Percentiles rank a stretch among this genome's conserved stretches.
phyloP scores from a whole-genome alignment of 2,797 vertebrate species.

The Urosaurus nigricauda region DNA sequence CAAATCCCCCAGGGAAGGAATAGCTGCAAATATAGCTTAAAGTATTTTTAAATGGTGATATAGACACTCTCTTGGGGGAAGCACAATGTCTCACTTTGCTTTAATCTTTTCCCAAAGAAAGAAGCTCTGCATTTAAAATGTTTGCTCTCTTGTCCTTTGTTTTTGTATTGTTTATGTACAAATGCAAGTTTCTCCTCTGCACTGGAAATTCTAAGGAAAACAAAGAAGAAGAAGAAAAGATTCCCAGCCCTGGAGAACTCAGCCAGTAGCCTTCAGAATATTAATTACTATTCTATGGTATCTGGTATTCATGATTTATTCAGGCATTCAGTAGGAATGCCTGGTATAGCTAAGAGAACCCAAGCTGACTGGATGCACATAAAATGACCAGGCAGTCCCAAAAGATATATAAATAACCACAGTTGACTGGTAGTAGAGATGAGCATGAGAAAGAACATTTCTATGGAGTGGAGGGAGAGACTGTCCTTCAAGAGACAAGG shows the following conservation, averaged over 20 bases:
- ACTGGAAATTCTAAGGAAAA: slow-evolving; percentile 32
- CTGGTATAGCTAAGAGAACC: neutral
- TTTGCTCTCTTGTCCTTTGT: neutral
- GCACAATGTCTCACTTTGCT: neutral
- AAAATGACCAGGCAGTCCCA: neutral
- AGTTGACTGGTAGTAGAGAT: neutral
- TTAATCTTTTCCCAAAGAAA: neutral
- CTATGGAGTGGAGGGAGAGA: neutral
- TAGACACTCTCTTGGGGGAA: neutral
- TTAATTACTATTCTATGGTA: slow-evolving; percentile 66
- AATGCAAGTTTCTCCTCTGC: neutral
- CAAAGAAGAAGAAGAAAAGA: slow-evolving; percentile 34
- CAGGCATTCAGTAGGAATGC: slow-evolving; percentile 36
- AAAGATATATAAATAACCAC: accelerated
- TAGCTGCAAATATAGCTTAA: no score
- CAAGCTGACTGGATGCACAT: slow-evolving; percentile 10
- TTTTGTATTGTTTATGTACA: neutral
- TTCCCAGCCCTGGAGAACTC: slow-evolving; percentile 33
- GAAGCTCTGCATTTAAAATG: neutral
- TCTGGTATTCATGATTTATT: slow-evolving; percentile 59
- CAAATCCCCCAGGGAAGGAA: neutral
- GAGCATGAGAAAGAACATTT: neutral
- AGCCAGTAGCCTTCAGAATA: slow-evolving; percentile 44
- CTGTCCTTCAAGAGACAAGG: neutral
- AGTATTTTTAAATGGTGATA: neutral